Conservation (phyloP, 2,797 vertebrate genomes). For the Kryptopterus vitreolus region DNA sequence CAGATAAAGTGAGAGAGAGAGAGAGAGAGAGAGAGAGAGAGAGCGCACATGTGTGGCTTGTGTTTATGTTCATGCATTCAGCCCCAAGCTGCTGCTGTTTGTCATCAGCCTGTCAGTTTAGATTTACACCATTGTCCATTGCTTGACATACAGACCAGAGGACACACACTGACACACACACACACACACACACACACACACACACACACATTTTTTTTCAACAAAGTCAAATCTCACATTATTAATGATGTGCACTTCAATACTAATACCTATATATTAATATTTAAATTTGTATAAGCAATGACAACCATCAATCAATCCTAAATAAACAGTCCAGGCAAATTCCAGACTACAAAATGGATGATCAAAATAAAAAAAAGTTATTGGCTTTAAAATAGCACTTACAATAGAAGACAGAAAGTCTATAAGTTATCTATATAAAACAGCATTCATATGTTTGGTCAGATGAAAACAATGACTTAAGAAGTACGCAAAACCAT, state of each 20-base stretch:
- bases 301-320: not conserved
- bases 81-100: conserved; percentile 48
- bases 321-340: not conserved
- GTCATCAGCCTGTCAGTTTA: conserved; percentile 60
- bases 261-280: too few species aligned
- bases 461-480: not conserved
- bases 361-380: not conserved
- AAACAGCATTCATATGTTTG: not conserved
- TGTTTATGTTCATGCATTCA: conserved; percentile 44
- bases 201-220: not conserved
- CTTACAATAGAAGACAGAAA: not conserved
- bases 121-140: conserved; percentile 55
- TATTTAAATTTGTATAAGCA: not conserved
- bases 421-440: not conserved
- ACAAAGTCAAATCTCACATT: too few species aligned
- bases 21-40: not conserved
- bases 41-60: conserved; percentile 8
- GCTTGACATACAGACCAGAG: conserved; percentile 61
- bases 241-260: too few species aligned
- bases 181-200: conserved; percentile 1
- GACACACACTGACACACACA: conserved; percentile 46
- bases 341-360: not conserved
- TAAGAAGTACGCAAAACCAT: not conserved
- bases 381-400: not conserved
- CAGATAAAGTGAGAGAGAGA: not conserved